Conservation (phyloP, 2,888 invertebrate species). For the Drosophila mimetica region DNA sequence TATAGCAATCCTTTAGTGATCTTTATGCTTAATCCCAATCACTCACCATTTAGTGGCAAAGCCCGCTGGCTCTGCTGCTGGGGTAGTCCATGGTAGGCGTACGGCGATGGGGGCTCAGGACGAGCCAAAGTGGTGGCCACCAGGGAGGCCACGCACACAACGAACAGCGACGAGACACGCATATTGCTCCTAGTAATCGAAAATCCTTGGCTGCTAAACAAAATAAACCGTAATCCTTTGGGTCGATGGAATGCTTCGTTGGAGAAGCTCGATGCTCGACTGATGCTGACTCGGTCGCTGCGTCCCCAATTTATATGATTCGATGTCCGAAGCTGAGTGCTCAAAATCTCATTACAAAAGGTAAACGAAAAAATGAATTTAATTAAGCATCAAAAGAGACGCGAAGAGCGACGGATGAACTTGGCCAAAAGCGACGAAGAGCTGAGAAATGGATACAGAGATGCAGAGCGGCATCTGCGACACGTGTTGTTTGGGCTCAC, state of each 20-base stretch:
- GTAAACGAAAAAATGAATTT: slow-evolving; percentile 74
- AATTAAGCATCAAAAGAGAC: slow-evolving; percentile 77
- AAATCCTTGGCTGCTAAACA: slow-evolving; percentile 72
- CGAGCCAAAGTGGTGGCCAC: slow-evolving; percentile 76
- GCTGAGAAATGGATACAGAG: slow-evolving; percentile 1
- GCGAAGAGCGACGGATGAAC: slow-evolving; percentile 32
- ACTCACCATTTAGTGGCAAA: slow-evolving; percentile 84
- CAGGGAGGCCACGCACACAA: slow-evolving; percentile 78
- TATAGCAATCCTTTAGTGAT: not conserved
- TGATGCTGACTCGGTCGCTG: slow-evolving; percentile 63
- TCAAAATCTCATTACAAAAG: slow-evolving; percentile 78
- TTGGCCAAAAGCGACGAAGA: slow-evolving; percentile 22
- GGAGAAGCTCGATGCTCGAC: slow-evolving; percentile 71
- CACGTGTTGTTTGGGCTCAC: slow-evolving; percentile 58
- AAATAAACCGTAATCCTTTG: slow-evolving; percentile 80
- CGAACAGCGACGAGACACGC: slow-evolving; percentile 79
- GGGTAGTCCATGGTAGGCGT: slow-evolving; percentile 81
- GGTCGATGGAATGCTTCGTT: slow-evolving; percentile 48
- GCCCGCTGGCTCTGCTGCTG: slow-evolving; percentile 83
- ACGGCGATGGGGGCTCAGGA: slow-evolving; percentile 82
- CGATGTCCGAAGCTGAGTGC: slow-evolving; percentile 41
- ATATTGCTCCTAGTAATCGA: slow-evolving; percentile 57
- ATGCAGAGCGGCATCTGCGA: slow-evolving; percentile 8
- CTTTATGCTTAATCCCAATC: not conserved
- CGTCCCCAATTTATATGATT: slow-evolving; percentile 77